Evolutionary conservation across 2,797 vertebrate genomes (phyloP).

Genomic region (Premnoplex brunnescens): DNA sequence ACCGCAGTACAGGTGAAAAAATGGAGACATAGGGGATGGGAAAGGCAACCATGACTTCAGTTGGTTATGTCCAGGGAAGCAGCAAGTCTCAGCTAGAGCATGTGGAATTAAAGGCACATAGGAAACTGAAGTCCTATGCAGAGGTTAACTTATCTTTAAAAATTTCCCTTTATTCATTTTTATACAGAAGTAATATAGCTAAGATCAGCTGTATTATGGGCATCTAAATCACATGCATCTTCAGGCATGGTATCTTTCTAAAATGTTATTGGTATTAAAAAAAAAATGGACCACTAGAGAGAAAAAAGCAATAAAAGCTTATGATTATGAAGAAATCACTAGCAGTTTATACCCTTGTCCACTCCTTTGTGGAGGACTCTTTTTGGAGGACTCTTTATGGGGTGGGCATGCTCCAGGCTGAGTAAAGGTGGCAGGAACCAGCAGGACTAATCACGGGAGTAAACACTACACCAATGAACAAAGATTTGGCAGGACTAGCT

Average conservation of each 20-base stretch:
- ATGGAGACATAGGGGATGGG: rapidly evolving
- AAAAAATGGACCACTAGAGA: background rate
- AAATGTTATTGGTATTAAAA: background rate
- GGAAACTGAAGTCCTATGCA: background rate
- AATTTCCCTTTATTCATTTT: background rate
- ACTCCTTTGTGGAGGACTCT: background rate
- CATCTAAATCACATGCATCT: background rate
- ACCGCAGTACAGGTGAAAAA: background rate
- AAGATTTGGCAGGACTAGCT: background rate
- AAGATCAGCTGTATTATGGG: background rate
- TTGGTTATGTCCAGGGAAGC: background rate
- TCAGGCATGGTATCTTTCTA: background rate
- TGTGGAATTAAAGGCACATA: rapidly evolving
- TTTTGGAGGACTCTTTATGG: background rate
- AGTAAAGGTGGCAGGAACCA: background rate
- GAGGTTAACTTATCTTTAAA: background rate
- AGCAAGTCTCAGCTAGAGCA: background rate
- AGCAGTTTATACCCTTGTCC: background rate
- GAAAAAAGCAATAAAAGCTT: background rate
- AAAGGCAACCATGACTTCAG: background rate
- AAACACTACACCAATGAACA: background rate
- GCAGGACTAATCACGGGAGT: background rate
- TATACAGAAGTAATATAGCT: background rate
- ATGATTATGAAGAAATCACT: background rate
- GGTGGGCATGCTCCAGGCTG: background rate